Percentiles rank a stretch among this genome's conserved stretches.
These are phyloP conservation scores for Hippopotamus amphibius DNA, from an alignment of 2,113 vertebrate genomes.

Conservation along the genomic window DNA sequence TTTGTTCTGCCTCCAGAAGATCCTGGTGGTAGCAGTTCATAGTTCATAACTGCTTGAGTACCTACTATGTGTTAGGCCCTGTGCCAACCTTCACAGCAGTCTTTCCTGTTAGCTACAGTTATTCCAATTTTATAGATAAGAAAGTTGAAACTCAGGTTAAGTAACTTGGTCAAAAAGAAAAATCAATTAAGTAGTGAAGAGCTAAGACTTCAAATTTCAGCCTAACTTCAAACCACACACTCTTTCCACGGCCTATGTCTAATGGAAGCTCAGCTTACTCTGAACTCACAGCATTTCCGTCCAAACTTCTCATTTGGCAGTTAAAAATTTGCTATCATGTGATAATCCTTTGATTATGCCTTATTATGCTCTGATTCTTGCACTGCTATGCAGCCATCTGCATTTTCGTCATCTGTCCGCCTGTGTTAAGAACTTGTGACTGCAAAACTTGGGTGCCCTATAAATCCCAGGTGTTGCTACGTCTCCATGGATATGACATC, in stretches of 20 bases:
- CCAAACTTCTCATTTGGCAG: neutral
- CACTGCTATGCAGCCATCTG: neutral
- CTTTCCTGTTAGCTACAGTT: neutral
- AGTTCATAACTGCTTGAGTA: neutral
- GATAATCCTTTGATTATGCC: neutral
- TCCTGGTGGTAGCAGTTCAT: neutral
- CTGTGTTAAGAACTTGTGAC: neutral
- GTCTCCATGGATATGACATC: neutral
- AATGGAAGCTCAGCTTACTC: neutral
- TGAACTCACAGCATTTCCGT: neutral
- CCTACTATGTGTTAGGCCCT: neutral
- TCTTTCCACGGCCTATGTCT: neutral
- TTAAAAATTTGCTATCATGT: neutral
- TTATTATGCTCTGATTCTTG: constrained; percentile 8
- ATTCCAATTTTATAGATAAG: neutral
- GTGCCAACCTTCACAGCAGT: neutral
- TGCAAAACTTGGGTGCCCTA: neutral
- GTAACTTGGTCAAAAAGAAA: neutral
- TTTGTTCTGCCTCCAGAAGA: neutral
- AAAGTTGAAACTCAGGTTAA: neutral
- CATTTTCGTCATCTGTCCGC: neutral
- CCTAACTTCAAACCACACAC: neutral
- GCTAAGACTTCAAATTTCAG: neutral
- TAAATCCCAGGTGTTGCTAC: neutral
- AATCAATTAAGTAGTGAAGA: neutral